Evolutionary conservation across 2,797 vertebrate genomes (phyloP).

Genomic region (Cirrhinus mrigala): DNA sequence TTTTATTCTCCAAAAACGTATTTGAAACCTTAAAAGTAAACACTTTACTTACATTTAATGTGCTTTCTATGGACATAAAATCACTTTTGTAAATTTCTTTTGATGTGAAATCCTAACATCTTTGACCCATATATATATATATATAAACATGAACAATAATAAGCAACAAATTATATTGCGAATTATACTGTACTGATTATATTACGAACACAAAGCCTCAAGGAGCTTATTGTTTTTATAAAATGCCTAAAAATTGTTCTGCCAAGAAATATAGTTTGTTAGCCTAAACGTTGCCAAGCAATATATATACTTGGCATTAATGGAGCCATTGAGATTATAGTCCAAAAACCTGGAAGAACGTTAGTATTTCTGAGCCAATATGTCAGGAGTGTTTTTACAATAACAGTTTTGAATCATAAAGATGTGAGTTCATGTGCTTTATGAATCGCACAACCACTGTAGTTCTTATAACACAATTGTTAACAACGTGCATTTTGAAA

Average conservation of each 20-base stretch:
- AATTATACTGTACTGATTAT: too few species aligned
- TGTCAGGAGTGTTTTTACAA: background rate
- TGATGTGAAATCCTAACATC: too few species aligned
- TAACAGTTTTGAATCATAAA: background rate
- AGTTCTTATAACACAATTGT: background rate
- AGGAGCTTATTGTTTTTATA: background rate
- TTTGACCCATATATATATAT: too few species aligned
- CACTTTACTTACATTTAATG: too few species aligned
- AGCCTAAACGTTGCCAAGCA: background rate
- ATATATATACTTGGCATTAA: background rate
- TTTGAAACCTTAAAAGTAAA: too few species aligned
- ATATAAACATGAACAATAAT: background rate
- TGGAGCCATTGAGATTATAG: background rate
- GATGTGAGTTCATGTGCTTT: background rate
- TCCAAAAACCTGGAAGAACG: background rate
- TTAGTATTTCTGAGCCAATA: background rate
- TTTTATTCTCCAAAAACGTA: too few species aligned
- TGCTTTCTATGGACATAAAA: too few species aligned
- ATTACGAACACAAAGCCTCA: background rate
- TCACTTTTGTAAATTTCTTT: too few species aligned
- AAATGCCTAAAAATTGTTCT: background rate
- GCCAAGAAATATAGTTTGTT: constrained; percentile 5
- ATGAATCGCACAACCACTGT: background rate
- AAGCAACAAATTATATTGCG: too few species aligned
- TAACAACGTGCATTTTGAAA: background rate